Conservation (phyloP, 2,113 vertebrate species). For the Syngnathus scovelli region DNA sequence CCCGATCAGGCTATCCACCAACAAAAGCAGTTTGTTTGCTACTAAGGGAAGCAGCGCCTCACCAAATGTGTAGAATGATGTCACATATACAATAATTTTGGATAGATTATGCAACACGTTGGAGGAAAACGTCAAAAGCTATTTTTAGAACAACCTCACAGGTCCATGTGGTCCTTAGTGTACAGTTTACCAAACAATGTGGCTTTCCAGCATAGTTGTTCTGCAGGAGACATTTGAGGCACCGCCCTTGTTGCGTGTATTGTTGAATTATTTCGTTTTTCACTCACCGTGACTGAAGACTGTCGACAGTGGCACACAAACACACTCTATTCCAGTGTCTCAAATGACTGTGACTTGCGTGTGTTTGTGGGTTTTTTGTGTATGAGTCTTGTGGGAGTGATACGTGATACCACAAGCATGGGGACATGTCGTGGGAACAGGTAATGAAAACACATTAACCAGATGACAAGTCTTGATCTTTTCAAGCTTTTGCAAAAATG, state of each 20-base stretch:
- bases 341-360: conserved; percentile 3
- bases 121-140: not conserved
- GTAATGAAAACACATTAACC: conserved; percentile 17
- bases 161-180: not conserved
- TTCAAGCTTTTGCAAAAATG: not conserved
- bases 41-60: not conserved
- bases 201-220: not conserved
- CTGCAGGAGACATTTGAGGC: not conserved
- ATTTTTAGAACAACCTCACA: not conserved
- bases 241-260: not conserved
- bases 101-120: not conserved
- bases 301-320: not conserved
- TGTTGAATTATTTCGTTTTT: conserved; percentile 27
- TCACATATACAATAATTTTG: not conserved
- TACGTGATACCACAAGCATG: conserved; percentile 32
- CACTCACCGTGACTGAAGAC: conserved; percentile 18
- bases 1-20: not conserved
- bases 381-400: conserved; percentile 23
- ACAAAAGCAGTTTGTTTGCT: not conserved
- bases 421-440: conserved; percentile 34
- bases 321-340: conserved; percentile 10
- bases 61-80: conserved; percentile 1
- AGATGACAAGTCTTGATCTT: conserved; percentile 7
- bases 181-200: not conserved
- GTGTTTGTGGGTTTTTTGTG: conserved; percentile 7